These are phyloP conservation scores for Nymphicus hollandicus DNA, from an alignment of 2,113 vertebrate species.

Conservation along the genomic window DNA sequence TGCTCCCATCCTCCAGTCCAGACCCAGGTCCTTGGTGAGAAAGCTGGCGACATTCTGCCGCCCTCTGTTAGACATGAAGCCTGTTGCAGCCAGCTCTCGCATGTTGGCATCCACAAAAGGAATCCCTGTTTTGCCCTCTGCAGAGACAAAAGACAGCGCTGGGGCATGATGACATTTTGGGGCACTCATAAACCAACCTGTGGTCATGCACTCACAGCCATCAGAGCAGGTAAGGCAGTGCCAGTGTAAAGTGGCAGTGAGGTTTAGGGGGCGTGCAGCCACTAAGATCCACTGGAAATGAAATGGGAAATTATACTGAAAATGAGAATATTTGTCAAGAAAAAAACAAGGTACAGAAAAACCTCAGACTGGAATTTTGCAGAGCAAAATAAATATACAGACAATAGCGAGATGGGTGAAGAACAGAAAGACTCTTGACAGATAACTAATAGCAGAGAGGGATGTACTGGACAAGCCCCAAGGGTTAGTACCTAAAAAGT, in stretches of 20 bases:
- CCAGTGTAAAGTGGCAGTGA: not conserved
- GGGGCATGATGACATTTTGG: not conserved
- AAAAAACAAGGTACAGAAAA: not conserved
- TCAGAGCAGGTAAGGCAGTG: not conserved
- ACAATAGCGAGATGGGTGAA: not conserved
- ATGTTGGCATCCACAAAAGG: slow-evolving; percentile 87
- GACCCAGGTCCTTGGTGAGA: slow-evolving; percentile 82
- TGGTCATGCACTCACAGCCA: not conserved
- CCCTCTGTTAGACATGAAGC: slow-evolving; percentile 86
- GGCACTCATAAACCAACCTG: not conserved
- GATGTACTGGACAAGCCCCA: not conserved
- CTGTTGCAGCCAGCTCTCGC: slow-evolving; percentile 77
- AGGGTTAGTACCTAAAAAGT: not conserved
- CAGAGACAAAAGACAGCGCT: not conserved
- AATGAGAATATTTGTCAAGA: not conserved
- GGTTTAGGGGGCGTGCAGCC: not conserved
- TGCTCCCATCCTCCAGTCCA: slow-evolving; percentile 86
- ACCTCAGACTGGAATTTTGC: not conserved
- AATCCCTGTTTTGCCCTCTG: slow-evolving; percentile 81
- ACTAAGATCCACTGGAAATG: not conserved
- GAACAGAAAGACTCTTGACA: not conserved
- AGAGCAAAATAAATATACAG: not conserved
- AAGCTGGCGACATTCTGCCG: slow-evolving; percentile 84
- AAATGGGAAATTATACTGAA: not conserved
- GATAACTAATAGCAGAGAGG: not conserved